phyloP scores from a whole-genome alignment of 1,140 invertebrate genomes.

The Maniola jurtina region DNA sequence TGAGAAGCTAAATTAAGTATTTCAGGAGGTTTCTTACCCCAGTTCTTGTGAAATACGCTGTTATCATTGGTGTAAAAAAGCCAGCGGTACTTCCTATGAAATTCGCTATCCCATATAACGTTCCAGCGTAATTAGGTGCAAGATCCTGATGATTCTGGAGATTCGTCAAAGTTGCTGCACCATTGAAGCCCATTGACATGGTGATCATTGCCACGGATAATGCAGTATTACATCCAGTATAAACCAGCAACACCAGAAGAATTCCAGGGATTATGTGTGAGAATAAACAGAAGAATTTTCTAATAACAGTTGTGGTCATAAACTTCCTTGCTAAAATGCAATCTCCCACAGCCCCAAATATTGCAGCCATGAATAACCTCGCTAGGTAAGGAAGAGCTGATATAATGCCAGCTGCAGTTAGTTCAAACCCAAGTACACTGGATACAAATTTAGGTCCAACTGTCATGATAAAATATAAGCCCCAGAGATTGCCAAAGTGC shows the following conservation, averaged over 20 bases:
- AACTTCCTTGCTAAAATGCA: background rate
- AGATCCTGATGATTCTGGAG: conserved; percentile 92
- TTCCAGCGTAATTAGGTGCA: conserved; percentile 87
- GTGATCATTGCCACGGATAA: conserved; percentile 84
- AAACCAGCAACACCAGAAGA: conserved; percentile 83
- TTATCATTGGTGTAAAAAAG: conserved; percentile 85
- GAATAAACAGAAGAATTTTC: conserved; percentile 86
- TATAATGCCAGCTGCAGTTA: conserved; percentile 84
- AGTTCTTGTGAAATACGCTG: conserved; percentile 83
- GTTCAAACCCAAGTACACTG: conserved; percentile 89
- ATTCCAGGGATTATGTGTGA: conserved; percentile 86
- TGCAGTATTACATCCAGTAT: conserved; percentile 83
- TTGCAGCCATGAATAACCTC: conserved; percentile 82
- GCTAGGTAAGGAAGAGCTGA: conserved; percentile 85
- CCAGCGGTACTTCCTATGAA: conserved; percentile 86
- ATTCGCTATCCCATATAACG: conserved; percentile 87
- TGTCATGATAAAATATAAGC: conserved; percentile 90
- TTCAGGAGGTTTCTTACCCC: conserved; percentile 72
- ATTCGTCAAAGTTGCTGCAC: conserved; percentile 90
- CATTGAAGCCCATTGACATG: conserved; percentile 88
- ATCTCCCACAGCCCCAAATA: conserved; percentile 86
- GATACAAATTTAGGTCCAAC: conserved; percentile 94
- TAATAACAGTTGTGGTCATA: conserved; percentile 79
- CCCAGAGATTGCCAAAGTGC: conserved; percentile 89
- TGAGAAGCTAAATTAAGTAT: background rate